These are phyloP conservation scores for Desmophyllum pertusum DNA, from an alignment of 92 coral and sea anemone species.

Conservation along the genomic window DNA sequence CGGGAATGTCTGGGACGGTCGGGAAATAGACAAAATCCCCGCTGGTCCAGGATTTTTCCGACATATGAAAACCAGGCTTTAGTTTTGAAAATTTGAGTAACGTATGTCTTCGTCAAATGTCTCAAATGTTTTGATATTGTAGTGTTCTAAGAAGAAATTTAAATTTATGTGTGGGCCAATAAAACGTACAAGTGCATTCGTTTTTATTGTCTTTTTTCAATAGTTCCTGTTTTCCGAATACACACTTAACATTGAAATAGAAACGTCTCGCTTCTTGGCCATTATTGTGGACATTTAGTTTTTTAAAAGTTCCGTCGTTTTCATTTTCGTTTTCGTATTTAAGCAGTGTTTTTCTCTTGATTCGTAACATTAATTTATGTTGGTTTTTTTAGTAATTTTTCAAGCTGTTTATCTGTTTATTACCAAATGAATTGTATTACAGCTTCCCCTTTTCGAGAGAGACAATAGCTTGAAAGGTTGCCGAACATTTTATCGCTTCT, in stretches of 20 bases:
- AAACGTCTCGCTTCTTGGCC: too few species aligned
- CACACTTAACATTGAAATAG: too few species aligned
- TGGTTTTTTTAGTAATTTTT: neutral
- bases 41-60: too few species aligned
- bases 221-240: neutral
- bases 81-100: neutral
- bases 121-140: neutral
- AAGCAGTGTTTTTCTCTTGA: too few species aligned
- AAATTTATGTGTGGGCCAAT: neutral
- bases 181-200: neutral
- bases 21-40: too few species aligned
- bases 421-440: neutral
- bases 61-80: too few species aligned
- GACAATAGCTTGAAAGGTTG: neutral
- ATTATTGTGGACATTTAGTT: too few species aligned
- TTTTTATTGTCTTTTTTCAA: neutral
- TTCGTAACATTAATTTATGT: too few species aligned
- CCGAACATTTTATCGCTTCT: neutral
- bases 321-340: too few species aligned
- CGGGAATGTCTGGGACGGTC: too few species aligned
- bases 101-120: neutral
- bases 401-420: neutral
- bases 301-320: too few species aligned
- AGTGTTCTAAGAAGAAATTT: neutral
- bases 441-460: neutral